These are phyloP conservation scores for Drosophila niveifrons DNA, from an alignment of 2,888 invertebrate species.

Conservation along the genomic window DNA sequence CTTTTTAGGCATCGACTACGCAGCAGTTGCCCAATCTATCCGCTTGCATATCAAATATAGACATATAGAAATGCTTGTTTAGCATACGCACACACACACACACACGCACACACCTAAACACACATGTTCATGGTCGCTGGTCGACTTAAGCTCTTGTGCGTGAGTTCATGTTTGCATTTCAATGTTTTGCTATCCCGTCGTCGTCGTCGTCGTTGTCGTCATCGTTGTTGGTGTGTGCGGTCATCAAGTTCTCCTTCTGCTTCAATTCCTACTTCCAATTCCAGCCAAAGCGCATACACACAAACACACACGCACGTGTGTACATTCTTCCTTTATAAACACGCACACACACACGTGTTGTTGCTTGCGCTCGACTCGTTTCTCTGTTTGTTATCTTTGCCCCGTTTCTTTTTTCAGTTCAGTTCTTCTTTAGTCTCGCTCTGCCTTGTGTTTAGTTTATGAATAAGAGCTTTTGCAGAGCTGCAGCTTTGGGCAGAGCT, in stretches of 20 bases:
- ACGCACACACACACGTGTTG: conserved; percentile 31
- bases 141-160: conserved; percentile 48
- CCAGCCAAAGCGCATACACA: conserved; percentile 6
- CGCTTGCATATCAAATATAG: conserved; percentile 47
- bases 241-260: conserved; percentile 54
- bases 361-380: conserved; percentile 9
- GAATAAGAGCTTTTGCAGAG: conserved; percentile 34
- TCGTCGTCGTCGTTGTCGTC: too few relatives aligned
- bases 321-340: not conserved
- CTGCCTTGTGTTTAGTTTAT: conserved; percentile 1
- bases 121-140: conserved; percentile 1
- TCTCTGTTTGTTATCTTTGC: conserved; percentile 33
- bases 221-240: too few relatives aligned
- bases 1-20: conserved; percentile 16
- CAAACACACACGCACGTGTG: not conserved
- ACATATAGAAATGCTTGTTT: conserved; percentile 35
- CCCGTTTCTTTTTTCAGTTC: not conserved
- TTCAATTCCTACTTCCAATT: conserved; percentile 35
- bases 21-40: conserved; percentile 25
- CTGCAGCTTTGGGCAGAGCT: not conserved
- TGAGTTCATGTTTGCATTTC: conserved; percentile 65
- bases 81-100: conserved; percentile 12
- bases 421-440: not conserved
- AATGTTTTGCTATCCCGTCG: conserved; percentile 63
- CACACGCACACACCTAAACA: not conserved